A percentile compares a stretch with the other conserved stretches of the same genome.
These are phyloP conservation scores for Unio pictorum DNA, from an alignment of 2,888 invertebrate genomes.

Conservation along the genomic window DNA sequence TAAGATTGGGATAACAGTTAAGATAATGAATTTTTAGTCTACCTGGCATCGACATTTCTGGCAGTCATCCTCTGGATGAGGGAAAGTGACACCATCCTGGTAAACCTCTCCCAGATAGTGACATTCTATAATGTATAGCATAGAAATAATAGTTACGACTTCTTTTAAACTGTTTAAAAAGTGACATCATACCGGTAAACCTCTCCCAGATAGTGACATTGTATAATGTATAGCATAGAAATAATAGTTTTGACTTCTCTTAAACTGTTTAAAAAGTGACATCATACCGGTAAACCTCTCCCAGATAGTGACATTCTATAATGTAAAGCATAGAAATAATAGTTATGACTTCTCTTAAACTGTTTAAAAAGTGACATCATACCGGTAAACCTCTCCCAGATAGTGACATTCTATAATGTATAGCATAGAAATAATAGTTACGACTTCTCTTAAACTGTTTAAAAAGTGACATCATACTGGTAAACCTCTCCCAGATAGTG, in stretches of 20 bases:
- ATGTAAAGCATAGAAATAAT: neutral
- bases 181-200: constrained; percentile 38
- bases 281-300: constrained; percentile 40
- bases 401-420: constrained; percentile 44
- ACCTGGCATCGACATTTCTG: constrained; percentile 49
- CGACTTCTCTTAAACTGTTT: too few species aligned
- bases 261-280: constrained; percentile 2
- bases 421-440: too few species aligned
- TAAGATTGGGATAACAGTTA: too few species aligned
- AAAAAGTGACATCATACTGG: constrained; percentile 40
- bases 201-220: constrained; percentile 46
- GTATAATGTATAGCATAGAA: constrained; percentile 15
- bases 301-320: constrained; percentile 48
- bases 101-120: constrained; percentile 41
- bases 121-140: constrained; percentile 36
- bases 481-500: constrained; percentile 41
- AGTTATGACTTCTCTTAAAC: too few species aligned
- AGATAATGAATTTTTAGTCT: neutral
- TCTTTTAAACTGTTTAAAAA: too few species aligned
- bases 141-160: too few species aligned
- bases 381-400: constrained; percentile 38
- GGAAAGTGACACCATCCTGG: constrained; percentile 41
- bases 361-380: constrained; percentile 21
- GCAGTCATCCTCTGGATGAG: constrained; percentile 45
- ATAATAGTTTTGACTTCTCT: too few species aligned